A percentile compares a stretch with the other conserved stretches of the same genome.
Evolutionary conservation across 1,140 invertebrate species (phyloP).

Genomic region (Euschistus heros): DNA sequence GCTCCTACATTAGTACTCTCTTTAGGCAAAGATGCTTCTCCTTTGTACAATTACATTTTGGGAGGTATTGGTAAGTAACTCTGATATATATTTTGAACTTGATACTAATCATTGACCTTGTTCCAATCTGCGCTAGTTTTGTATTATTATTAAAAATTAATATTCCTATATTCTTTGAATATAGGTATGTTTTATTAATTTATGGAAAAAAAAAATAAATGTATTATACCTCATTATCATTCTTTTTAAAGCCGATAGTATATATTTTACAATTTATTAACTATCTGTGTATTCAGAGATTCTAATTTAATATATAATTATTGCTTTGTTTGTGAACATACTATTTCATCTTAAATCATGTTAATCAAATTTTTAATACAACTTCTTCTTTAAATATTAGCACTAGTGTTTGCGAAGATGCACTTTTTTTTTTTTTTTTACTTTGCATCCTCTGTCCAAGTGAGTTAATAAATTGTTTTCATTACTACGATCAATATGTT

Average conservation of each 20-base stretch:
- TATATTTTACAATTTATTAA: not conserved
- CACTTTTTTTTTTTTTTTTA: too few relatives aligned
- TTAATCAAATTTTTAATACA: too few relatives aligned
- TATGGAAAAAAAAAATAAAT: not conserved
- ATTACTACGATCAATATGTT: too few relatives aligned
- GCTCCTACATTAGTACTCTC: not conserved
- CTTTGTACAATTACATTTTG: constrained; percentile 1
- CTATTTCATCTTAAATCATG: too few relatives aligned
- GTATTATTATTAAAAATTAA: not conserved
- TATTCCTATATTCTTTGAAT: too few relatives aligned
- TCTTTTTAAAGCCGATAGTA: not conserved
- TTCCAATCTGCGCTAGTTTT: not conserved
- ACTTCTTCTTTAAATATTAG: too few relatives aligned
- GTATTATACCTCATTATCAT: not conserved
- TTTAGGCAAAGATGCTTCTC: not conserved
- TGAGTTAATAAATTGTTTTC: too few relatives aligned
- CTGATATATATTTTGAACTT: not conserved
- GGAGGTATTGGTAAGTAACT: not conserved
- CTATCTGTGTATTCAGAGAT: too few relatives aligned
- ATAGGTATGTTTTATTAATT: not conserved
- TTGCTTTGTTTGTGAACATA: too few relatives aligned
- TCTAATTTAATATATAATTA: too few relatives aligned
- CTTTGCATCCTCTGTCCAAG: too few relatives aligned
- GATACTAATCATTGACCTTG: not conserved
- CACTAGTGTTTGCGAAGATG: too few relatives aligned